These are phyloP conservation scores for Drosophila lini DNA, from an alignment of 1,140 invertebrate genomes.

Conservation along the genomic window DNA sequence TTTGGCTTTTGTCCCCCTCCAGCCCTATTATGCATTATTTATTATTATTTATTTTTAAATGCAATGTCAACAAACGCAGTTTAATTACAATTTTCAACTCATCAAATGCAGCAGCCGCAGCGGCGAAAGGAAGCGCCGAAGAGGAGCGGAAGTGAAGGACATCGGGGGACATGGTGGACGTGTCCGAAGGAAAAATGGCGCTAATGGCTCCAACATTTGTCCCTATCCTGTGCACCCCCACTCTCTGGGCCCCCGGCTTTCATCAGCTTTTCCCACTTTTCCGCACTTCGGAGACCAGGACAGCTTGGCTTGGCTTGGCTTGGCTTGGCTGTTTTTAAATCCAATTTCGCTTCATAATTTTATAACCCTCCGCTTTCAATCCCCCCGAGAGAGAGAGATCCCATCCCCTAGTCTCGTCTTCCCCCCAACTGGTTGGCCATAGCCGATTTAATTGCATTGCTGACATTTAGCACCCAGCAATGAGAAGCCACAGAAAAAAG, in stretches of 20 bases:
- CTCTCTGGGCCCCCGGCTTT: slow-evolving; percentile 6
- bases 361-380: slow-evolving; percentile 37
- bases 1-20: slow-evolving; percentile 40
- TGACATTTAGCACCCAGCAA: slow-evolving; percentile 74
- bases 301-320: slow-evolving; percentile 12
- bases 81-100: slow-evolving; percentile 82
- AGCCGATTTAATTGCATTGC: slow-evolving; percentile 80
- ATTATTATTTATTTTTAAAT: slow-evolving; percentile 80
- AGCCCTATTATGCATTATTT: slow-evolving; percentile 70
- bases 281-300: slow-evolving; percentile 21
- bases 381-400: not conserved
- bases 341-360: slow-evolving; percentile 79
- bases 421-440: slow-evolving; percentile 43
- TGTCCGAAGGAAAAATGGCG: slow-evolving; percentile 58
- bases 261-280: slow-evolving; percentile 24
- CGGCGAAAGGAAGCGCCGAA: slow-evolving; percentile 1
- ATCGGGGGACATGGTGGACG: slow-evolving; percentile 17
- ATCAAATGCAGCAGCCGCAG: slow-evolving; percentile 73
- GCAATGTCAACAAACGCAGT: slow-evolving; percentile 82
- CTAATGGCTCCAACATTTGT: slow-evolving; percentile 64
- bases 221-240: not conserved
- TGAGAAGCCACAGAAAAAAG: slow-evolving; percentile 22
- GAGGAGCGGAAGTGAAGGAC: slow-evolving; percentile 50
- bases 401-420: not conserved
- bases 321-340: slow-evolving; percentile 65